phyloP scores from a whole-genome alignment of 2,888 invertebrate genomes.

The Pristionchus fissidentatus region DNA sequence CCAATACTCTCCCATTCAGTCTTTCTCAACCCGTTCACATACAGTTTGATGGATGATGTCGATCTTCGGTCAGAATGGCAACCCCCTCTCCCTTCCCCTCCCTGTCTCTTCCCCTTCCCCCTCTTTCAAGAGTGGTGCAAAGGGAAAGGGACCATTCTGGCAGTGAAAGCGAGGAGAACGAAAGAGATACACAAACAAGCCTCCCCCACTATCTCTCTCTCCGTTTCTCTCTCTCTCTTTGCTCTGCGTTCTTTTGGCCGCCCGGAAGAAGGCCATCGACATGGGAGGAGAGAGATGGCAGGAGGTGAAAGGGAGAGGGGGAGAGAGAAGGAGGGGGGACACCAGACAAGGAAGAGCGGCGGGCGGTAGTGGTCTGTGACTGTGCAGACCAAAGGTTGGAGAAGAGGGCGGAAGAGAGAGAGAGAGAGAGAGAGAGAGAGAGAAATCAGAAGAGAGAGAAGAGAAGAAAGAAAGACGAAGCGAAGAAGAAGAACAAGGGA shows the following conservation, averaged over 20 bases:
- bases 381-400: slow-evolving; percentile 17
- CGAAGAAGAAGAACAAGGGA: slow-evolving; percentile 17
- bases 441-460: too few species aligned
- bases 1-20: too few species aligned
- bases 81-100: not conserved
- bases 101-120: not conserved
- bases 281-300: not conserved
- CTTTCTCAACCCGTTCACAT: not conserved
- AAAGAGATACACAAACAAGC: slow-evolving; percentile 36
- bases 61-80: not conserved
- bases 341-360: slow-evolving; percentile 19
- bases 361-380: not conserved
- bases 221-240: not conserved
- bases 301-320: not conserved
- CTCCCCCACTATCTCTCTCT: not conserved
- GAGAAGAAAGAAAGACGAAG: too few species aligned
- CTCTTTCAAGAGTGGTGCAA: not conserved
- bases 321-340: not conserved
- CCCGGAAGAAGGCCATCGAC: slow-evolving; percentile 31
- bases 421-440: too few species aligned
- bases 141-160: not conserved
- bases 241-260: slow-evolving; percentile 30
- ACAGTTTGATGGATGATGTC: too few species aligned
- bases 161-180: slow-evolving; percentile 18
- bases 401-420: not conserved